Evolutionary conservation across 1,140 invertebrate genomes (phyloP), one percentile per base, ranked within the genome.

Genomic region (Temnothorax nylanderi): DNA sequence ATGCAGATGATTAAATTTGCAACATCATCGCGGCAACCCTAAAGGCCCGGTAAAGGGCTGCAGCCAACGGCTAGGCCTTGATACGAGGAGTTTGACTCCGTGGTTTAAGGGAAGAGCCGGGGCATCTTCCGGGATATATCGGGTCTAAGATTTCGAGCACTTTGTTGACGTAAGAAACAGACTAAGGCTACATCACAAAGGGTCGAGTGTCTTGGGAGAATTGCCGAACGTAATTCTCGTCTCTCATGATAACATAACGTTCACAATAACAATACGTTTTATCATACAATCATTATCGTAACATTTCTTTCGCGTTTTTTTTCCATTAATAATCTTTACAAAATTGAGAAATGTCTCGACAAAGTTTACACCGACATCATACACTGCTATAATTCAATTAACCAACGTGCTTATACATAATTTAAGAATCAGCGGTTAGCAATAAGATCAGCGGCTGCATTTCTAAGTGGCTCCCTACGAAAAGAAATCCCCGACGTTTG

Each of bases 1-100:
- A 95, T 95, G 95, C 95, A 95, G 95, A 95, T 95, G 95, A 95
- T 95, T 95, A 95, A 95, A 95, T 95, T 95, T 95, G 94, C 95
- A 95, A 95, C 95, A 95, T 95, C 94, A 95, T 95, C 94, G 94
- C 92, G 92, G 93, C 92, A 92, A 91, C 94, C 93, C 94, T 93
- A 93, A 94, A 95, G 92, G 85, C 88, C 60, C 85, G 84, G 89
- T 90, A 93, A 94, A 93, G 93, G 93, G 92, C 92, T 89, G 87
- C 78, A 87, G 90, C 87, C 72, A 89, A 87, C 81, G 88, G 89
- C 34, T n/a, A 49, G 67, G 80, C 69, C 65, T 91, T 87, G 91
- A 90, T 93, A 91, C 47, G 51, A 81, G 76, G 91, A 93, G 93
- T 94, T 93, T 92, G 90, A 93, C 93, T 93, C 91, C 67, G 37